A percentile compares a stretch with the other conserved stretches of the same genome.
Evolutionary conservation across 2,113 vertebrate species (phyloP).

Genomic region (Hucho hucho): DNA sequence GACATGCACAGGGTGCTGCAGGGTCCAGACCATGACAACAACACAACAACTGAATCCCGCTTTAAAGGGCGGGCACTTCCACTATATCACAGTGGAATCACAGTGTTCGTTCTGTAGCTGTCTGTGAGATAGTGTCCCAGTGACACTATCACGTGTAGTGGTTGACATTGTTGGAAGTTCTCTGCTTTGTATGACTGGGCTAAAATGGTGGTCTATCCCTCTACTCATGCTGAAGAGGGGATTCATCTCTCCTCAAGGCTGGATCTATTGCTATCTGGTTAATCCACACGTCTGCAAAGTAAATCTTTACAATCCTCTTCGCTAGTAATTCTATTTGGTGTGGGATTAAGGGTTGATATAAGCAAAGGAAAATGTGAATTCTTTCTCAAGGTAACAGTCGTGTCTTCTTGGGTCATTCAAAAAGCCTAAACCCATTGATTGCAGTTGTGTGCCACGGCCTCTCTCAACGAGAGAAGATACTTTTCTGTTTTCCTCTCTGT

Average conservation of each 20-base stretch:
- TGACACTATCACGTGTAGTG: not conserved
- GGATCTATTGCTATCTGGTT: slow-evolving; percentile 46
- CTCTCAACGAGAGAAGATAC: no score
- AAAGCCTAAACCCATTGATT: not conserved
- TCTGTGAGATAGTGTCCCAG: no score
- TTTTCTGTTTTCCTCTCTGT: not conserved
- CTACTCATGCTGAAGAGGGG: slow-evolving; percentile 40
- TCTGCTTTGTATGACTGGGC: not conserved
- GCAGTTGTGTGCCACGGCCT: not conserved
- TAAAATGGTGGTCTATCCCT: slow-evolving; percentile 35
- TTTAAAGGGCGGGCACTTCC: not conserved
- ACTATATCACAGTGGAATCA: not conserved
- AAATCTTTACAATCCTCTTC: slow-evolving; percentile 56
- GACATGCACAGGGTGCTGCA: not conserved
- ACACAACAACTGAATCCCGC: not conserved
- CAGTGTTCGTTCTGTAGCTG: not conserved
- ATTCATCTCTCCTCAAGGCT: slow-evolving; percentile 31
- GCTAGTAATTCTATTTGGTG: slow-evolving; percentile 56
- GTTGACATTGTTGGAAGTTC: not conserved
- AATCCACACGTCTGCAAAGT: slow-evolving; percentile 47
- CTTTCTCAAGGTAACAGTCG: slow-evolving; percentile 28
- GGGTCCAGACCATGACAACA: not conserved
- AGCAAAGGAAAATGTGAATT: slow-evolving; percentile 18
- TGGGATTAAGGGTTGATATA: slow-evolving; percentile 54
- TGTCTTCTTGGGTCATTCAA: not conserved